These are phyloP conservation scores for Boulengeromyrus knoepffleri DNA, from an alignment of 2,113 vertebrate species.

Conservation along the genomic window DNA sequence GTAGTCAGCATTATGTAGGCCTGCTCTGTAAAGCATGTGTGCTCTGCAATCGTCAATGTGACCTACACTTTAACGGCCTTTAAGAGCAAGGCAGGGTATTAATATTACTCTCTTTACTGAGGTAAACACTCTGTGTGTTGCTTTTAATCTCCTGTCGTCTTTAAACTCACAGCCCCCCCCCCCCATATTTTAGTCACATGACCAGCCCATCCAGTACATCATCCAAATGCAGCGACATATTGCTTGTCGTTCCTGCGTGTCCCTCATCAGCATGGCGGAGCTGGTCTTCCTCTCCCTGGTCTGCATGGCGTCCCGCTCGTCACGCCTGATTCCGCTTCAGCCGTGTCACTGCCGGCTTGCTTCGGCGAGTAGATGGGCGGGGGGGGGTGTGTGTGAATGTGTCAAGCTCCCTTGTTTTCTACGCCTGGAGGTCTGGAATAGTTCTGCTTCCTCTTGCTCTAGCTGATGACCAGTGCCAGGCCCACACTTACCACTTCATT, in stretches of 20 bases:
- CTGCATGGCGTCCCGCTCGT: not conserved
- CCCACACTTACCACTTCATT: not conserved
- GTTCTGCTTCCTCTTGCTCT: not conserved
- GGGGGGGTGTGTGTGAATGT: not conserved
- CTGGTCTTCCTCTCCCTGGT: not conserved
- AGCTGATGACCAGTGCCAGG: not conserved
- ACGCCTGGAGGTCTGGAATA: not conserved
- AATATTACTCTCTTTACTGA: not conserved
- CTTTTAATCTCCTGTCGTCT: not conserved
- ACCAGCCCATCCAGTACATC: not conserved
- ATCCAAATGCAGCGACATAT: not conserved
- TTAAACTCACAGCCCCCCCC: not conserved
- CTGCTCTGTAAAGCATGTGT: not conserved
- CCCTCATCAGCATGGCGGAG: not conserved
- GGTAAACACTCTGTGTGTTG: not conserved
- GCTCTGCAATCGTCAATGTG: not conserved
- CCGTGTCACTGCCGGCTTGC: not conserved
- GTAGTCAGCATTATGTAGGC: not conserved
- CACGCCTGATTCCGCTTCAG: not conserved
- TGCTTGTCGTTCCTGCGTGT: not conserved
- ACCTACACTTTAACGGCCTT: not conserved
- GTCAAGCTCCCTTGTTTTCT: not conserved
- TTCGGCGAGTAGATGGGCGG: not conserved
- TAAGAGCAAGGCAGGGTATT: not conserved
- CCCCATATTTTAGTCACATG: not conserved